Evolutionary conservation across 2,113 vertebrate species (phyloP), one percentile per base, ranked within the genome.

Genomic region (Clinocottus analis): DNA sequence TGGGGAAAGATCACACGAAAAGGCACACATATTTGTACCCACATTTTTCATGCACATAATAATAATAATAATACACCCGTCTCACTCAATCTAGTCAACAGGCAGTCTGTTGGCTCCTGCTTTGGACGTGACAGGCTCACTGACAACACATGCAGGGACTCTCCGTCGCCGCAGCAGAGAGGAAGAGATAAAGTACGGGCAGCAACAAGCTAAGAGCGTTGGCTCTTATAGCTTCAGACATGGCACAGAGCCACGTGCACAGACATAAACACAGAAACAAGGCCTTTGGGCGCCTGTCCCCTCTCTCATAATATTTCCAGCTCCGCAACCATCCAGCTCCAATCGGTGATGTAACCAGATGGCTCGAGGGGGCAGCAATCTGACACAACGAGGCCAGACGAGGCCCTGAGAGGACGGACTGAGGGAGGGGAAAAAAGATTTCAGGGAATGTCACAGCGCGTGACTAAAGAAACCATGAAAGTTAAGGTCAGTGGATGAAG

Each of bases 381-480:
- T 82, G 86, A 91, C 87, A 87, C 82, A 83, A 87, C 56, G 9
- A 84, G 87, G 87, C 33, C 86, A 87, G 74, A 85, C 77, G 25
- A 17, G 23, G 77, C 76, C 79, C 77, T 79, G 45, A 29, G 83
- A 80, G 83, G 83, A 85, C 1, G 51, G 63, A 63, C 70, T 10
- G 70, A 72, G 68, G 74, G 39, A 31, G 66, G n/a, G 31, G 7
- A n/a, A 65, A 59, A 19, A 25, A 21, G 47, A 75, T 80, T 82
- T 82, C 59, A 78, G 83, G 82, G 66, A 77, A 61, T 35, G 49
- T 79, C 79, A 84, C 68, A 51, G 27, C 19, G 61, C 14, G n/a
- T 65, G 72, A 83, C 25, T 33, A 56, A 74, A 80, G 43, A 64
- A 51, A 77, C 8, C 17, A 14, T 45, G 75, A 85, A 69, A 47